A percentile compares a stretch with the other conserved stretches of the same genome.
Evolutionary conservation across 2,797 vertebrate species (phyloP).

Genomic region (Paratrypauchen microcephalus): DNA sequence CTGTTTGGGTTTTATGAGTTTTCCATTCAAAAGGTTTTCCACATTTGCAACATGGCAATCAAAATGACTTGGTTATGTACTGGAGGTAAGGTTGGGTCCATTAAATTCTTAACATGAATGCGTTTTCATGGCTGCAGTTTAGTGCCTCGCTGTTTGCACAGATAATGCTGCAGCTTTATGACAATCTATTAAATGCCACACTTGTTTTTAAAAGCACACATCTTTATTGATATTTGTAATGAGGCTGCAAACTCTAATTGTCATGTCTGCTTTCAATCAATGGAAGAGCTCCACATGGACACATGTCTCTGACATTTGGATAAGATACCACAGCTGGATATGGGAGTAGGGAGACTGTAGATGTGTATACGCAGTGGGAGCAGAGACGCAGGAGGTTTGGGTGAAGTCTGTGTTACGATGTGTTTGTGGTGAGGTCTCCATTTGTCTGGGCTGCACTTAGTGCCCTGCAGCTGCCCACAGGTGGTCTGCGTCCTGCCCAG

Average conservation of each 20-base stretch:
- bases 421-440: conserved; percentile 51
- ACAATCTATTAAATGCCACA: conserved; percentile 40
- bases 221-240: conserved; percentile 53
- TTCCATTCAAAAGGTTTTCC: conserved; percentile 51
- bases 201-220: conserved; percentile 38
- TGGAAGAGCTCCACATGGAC: conserved; percentile 45
- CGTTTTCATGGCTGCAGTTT: conserved; percentile 20
- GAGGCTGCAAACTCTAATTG: conserved; percentile 38
- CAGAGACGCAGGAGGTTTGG: conserved; percentile 24
- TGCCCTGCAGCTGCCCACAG: conserved; percentile 58
- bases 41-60: conserved; percentile 26
- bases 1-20: conserved; percentile 37
- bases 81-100: conserved; percentile 23
- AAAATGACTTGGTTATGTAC: conserved; percentile 21
- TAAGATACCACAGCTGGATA: conserved; percentile 31
- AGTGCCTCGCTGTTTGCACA: conserved; percentile 24
- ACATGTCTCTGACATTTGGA: conserved; percentile 46
- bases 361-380: conserved; percentile 44
- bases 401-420: conserved; percentile 50
- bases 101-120: conserved; percentile 21
- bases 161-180: conserved; percentile 46
- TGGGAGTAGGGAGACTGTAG: conserved; percentile 18
- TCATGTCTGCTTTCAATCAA: conserved; percentile 69
- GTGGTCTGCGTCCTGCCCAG: conserved; percentile 47
- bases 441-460: conserved; percentile 53